Conservation (phyloP, 2,113 vertebrate species). For the Aptenodytes forsteri region DNA sequence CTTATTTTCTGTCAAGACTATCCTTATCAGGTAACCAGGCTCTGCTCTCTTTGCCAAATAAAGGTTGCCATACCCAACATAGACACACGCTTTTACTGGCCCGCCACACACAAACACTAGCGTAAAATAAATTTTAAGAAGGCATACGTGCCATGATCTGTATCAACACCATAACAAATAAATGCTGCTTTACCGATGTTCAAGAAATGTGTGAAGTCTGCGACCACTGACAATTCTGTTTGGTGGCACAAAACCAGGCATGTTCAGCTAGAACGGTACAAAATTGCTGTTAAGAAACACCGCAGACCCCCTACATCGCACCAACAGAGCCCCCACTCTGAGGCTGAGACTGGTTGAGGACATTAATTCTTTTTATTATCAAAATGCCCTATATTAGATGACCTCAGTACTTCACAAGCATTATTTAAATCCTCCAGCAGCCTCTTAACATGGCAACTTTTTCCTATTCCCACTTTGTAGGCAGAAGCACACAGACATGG, state of each 20-base stretch:
- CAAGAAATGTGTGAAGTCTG: neutral
- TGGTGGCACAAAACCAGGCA: neutral
- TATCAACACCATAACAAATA: neutral
- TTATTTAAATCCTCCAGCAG: neutral
- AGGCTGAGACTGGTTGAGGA: neutral
- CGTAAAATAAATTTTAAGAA: neutral
- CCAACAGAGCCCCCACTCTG: neutral
- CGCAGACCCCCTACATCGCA: neutral
- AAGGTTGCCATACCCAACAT: neutral
- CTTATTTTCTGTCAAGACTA: neutral
- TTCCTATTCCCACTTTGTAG: neutral
- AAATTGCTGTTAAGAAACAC: neutral
- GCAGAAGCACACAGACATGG: rapidly evolving
- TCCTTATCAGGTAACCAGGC: neutral
- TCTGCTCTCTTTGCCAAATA: neutral
- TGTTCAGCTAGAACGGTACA: neutral
- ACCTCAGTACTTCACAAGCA: neutral
- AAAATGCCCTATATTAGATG: neutral
- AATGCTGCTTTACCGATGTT: neutral
- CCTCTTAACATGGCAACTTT: neutral
- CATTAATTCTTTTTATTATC: neutral
- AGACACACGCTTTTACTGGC: neutral
- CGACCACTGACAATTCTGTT: neutral
- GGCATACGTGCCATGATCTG: neutral
- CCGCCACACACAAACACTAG: neutral